A percentile compares a stretch with the other conserved stretches of the same genome.
phyloP scores from a whole-genome alignment of 2,113 vertebrate genomes.

The Phylloscopus trochilus region DNA sequence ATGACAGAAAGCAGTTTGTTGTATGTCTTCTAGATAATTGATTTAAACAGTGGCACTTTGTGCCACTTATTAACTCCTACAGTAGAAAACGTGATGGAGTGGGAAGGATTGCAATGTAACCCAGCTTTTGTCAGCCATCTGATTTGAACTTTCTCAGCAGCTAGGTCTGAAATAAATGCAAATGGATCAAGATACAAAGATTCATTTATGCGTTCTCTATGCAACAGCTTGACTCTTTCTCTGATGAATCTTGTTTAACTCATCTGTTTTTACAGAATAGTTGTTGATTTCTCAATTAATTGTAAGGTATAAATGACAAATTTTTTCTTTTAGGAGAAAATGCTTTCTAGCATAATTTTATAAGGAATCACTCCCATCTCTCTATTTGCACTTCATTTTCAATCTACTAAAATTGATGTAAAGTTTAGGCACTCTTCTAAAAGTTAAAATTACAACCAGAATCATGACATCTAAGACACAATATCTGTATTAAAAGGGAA shows the following conservation, averaged over 20 bases:
- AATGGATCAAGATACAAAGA: neutral
- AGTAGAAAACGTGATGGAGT: neutral
- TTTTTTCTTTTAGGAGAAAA: conserved; percentile 10
- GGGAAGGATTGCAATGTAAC: neutral
- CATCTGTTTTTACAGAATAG: conserved; percentile 12
- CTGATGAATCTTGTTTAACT: neutral
- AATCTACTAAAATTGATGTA: neutral
- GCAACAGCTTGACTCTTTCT: neutral
- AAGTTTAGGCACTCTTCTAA: neutral
- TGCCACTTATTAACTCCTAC: neutral
- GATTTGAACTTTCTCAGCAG: neutral
- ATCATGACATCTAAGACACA: neutral
- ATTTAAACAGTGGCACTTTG: neutral
- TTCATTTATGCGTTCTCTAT: neutral
- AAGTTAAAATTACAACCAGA: neutral
- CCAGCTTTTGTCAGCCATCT: neutral
- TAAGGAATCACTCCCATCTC: conserved; percentile 15
- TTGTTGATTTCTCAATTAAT: conserved; percentile 25
- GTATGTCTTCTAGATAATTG: neutral
- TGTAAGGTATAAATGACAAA: neutral
- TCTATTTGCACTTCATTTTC: conserved; percentile 11
- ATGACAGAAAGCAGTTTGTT: neutral
- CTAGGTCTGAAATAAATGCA: neutral
- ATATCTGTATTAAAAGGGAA: neutral
- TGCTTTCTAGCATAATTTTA: neutral